Conservation (phyloP, 2,888 invertebrate genomes). For the Chrysotoxum bicinctum region DNA sequence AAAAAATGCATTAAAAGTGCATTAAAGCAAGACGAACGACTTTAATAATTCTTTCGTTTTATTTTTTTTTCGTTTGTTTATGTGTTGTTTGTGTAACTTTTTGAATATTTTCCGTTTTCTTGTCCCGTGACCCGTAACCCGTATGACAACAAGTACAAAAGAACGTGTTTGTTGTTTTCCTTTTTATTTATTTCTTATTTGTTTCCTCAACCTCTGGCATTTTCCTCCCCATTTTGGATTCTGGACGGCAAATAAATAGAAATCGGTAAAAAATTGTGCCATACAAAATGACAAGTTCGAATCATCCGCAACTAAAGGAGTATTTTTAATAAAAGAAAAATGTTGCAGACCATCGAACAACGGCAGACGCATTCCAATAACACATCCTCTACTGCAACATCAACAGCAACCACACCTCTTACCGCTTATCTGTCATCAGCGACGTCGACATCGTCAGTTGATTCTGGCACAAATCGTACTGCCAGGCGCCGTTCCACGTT, state of each 20-base stretch:
- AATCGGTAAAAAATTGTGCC: slow-evolving; percentile 16
- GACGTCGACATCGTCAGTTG: slow-evolving; percentile 74
- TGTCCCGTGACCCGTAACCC: background rate
- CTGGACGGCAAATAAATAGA: slow-evolving; percentile 1
- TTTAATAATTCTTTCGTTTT: slow-evolving; percentile 25
- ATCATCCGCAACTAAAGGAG: slow-evolving; percentile 6
- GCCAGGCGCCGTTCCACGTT: slow-evolving; percentile 87
- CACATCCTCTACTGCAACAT: slow-evolving; percentile 62
- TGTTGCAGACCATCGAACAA: slow-evolving; percentile 77
- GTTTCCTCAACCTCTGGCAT: slow-evolving; percentile 25
- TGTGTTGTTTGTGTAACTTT: slow-evolving; percentile 35
- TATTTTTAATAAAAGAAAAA: slow-evolving; percentile 68
- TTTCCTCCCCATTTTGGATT: background rate
- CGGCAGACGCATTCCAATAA: slow-evolving; percentile 65
- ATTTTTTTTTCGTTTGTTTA: slow-evolving; percentile 32
- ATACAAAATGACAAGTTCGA: slow-evolving; percentile 53
- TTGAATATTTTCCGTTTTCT: slow-evolving; percentile 33
- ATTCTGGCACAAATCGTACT: slow-evolving; percentile 81
- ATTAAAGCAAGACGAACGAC: slow-evolving; percentile 56
- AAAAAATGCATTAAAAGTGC: slow-evolving; percentile 66
- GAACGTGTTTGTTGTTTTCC: slow-evolving; percentile 17
- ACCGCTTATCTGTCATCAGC: slow-evolving; percentile 57
- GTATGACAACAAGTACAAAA: background rate
- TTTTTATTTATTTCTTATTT: slow-evolving; percentile 46
- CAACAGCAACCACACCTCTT: slow-evolving; percentile 57